Evolutionary conservation across 1,140 invertebrate species (phyloP), one percentile per base, ranked within the genome.

Genomic region (Ceratina japonica): DNA sequence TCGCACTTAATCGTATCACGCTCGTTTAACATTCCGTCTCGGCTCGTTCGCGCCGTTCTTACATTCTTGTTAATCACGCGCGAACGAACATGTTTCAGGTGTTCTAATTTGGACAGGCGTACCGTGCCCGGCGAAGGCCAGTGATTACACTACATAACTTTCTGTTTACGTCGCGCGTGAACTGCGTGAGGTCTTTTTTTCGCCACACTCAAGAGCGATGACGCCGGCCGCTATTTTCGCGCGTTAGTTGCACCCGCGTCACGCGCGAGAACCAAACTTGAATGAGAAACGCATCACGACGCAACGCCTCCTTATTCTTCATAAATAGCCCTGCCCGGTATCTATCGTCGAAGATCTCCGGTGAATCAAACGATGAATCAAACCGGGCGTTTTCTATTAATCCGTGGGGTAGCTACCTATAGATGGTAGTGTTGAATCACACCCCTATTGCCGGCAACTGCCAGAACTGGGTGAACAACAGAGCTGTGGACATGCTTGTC

Each of bases 211-310:
- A 44, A 44, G 37, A 44, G 37, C 37, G 37, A 81, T 77, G 85
- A 86, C 62, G 84, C 54, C 51, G 81, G 58, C 10, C 65, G 59
- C 84, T 86, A 86, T 86, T 86, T 86, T 76, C 81, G 81, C 77
- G 62, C 61, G 31, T 68, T 58, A 58, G 31, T 68, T 58, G 62
- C 72, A 58, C 52, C 37, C 84, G 84, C 85, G 77, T 86, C 63
- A 27, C 58, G 37, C 8, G 61, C 49, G 51, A 52, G 37, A 44
- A 44, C 37, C 22, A 37, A 71, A 68, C 68, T 75, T 82, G 75
- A 85, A 86, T 85, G 84, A 82, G 78, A 51, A 44, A 44, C 37
- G 37, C 63, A 64, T 68, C 79, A 77, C 86, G 79, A 86, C 86
- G 61, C 12, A 49, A 82, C 74, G 72, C 83, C 76, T 75, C 78